Conservation (phyloP, 2,888 invertebrate species). For the Oxytorus armatus region DNA sequence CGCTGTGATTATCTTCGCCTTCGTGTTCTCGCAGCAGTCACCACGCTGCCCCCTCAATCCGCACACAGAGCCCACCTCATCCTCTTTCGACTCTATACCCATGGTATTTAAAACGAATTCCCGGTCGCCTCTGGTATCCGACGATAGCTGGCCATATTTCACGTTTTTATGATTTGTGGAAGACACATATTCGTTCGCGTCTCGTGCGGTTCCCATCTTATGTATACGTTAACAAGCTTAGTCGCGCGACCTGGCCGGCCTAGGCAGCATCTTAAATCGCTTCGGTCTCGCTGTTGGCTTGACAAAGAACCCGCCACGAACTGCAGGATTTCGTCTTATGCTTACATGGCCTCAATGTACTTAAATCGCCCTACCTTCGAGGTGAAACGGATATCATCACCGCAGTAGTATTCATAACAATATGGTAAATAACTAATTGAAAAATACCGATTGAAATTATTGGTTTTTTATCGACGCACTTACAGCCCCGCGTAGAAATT, state of each 20-base stretch:
- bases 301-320: slow-evolving; percentile 56
- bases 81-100: slow-evolving; percentile 36
- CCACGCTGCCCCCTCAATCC: background rate
- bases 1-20: slow-evolving; percentile 40
- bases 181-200: slow-evolving; percentile 62
- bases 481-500: background rate
- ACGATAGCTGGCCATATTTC: slow-evolving; percentile 65
- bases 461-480: background rate
- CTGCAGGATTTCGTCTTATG: slow-evolving; percentile 28
- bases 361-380: slow-evolving; percentile 9
- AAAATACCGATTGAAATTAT: background rate
- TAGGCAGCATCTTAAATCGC: slow-evolving; percentile 44
- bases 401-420: too few relatives aligned
- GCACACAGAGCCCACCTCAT: slow-evolving; percentile 25
- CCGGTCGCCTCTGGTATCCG: slow-evolving; percentile 56
- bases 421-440: background rate
- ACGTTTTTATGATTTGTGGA: slow-evolving; percentile 70
- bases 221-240: slow-evolving; percentile 67
- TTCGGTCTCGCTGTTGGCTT: slow-evolving; percentile 20
- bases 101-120: slow-evolving; percentile 56
- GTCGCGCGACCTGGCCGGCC: slow-evolving; percentile 53
- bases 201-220: slow-evolving; percentile 42
- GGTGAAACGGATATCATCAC: background rate
- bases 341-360: slow-evolving; percentile 16
- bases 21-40: slow-evolving; percentile 55